phyloP scores from a whole-genome alignment of 92 coral and sea anemone species.

The Siderastrea radians region DNA sequence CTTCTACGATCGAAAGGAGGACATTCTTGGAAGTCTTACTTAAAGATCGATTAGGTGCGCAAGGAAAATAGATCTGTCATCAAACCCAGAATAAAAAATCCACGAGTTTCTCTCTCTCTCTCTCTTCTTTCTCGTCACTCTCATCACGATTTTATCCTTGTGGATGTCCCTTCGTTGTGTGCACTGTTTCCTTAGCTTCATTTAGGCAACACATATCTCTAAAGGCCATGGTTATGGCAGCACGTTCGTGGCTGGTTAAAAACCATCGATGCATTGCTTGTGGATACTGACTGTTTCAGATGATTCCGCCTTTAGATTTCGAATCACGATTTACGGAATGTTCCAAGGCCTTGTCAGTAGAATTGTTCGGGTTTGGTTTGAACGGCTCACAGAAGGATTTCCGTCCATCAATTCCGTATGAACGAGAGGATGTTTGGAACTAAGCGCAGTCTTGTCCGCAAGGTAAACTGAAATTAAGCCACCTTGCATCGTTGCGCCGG shows the following conservation, averaged over 20 bases:
- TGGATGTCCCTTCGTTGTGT: background rate
- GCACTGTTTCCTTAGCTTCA: too few relatives aligned
- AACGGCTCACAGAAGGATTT: conserved; percentile 9
- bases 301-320: conserved; percentile 9
- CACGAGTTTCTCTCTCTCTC: background rate
- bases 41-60: background rate
- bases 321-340: too few relatives aligned
- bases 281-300: conserved; percentile 47
- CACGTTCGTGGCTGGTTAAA: too few relatives aligned
- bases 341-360: conserved; percentile 67
- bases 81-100: conserved; percentile 33
- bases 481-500: background rate
- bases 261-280: conserved; percentile 41
- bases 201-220: too few relatives aligned
- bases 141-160: conserved; percentile 38
- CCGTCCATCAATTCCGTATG: background rate
- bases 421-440: too few relatives aligned
- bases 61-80: conserved; percentile 33
- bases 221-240: too few relatives aligned
- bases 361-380: conserved; percentile 19
- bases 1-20: conserved; percentile 9
- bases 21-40: too few relatives aligned
- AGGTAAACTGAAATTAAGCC: too few relatives aligned
- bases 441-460: too few relatives aligned
- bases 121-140: conserved; percentile 39